A percentile compares a stretch with the other conserved stretches of the same genome.
phyloP scores from a whole-genome alignment of 2,888 invertebrate species.

The Rotaria socialis region DNA sequence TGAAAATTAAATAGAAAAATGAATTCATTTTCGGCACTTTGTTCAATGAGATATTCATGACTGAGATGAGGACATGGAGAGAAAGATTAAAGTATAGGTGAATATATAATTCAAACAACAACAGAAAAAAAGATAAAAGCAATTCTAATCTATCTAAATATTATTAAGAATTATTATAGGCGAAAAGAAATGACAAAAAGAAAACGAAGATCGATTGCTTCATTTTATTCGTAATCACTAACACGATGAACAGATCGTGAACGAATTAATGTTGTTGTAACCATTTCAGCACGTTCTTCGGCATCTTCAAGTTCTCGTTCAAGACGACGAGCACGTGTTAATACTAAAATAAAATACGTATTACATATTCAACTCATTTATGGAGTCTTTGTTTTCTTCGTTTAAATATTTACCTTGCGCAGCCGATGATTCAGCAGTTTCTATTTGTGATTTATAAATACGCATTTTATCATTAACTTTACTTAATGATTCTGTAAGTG shows the following conservation, averaged over 20 bases:
- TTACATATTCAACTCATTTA: no score
- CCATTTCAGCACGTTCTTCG: constrained; percentile 46
- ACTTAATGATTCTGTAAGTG: constrained; percentile 45
- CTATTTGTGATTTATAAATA: constrained; percentile 46
- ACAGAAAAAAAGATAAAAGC: background rate
- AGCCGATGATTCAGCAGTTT: constrained; percentile 34
- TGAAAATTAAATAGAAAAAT: background rate
- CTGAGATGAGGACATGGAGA: background rate
- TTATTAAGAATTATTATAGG: background rate
- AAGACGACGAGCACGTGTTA: constrained; percentile 35
- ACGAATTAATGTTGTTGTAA: constrained; percentile 44
- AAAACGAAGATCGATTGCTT: background rate
- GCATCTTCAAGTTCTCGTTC: constrained; percentile 46
- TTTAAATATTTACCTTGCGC: background rate
- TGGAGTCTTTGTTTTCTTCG: background rate
- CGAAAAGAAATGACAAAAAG: background rate
- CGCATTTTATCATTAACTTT: constrained; percentile 46
- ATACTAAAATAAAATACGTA: background rate
- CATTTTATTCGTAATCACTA: background rate
- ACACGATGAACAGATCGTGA: constrained; percentile 34
- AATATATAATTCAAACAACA: background rate
- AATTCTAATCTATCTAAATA: background rate
- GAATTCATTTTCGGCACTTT: background rate
- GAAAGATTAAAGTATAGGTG: background rate
- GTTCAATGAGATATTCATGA: background rate